Conservation (phyloP, 1,140 invertebrate species). For the Rhynchophorus ferrugineus region DNA sequence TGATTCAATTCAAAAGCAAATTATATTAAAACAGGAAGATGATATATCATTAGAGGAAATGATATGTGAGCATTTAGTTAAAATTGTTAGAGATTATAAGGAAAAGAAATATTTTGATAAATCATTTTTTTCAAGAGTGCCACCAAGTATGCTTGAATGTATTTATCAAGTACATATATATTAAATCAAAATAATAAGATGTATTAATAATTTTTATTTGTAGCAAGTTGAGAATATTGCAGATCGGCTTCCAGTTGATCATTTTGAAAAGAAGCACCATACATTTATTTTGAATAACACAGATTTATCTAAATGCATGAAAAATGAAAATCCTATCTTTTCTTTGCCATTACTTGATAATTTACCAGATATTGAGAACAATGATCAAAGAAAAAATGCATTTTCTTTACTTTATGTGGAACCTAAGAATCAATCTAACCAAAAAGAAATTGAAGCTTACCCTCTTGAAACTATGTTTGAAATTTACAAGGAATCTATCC, state of each 20-base stretch:
- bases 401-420: conserved; percentile 23
- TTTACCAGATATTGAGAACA: conserved; percentile 23
- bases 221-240: conserved; percentile 23
- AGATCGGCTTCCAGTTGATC: conserved; percentile 21
- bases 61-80: conserved; percentile 16
- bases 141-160: conserved; percentile 18
- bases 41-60: conserved; percentile 22
- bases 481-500: conserved; percentile 19
- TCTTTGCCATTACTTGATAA: conserved; percentile 26
- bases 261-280: conserved; percentile 14
- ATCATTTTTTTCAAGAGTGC: conserved; percentile 19
- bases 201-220: background rate
- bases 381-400: conserved; percentile 12
- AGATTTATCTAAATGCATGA: conserved; percentile 8
- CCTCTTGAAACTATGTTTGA: conserved; percentile 26
- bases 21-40: conserved; percentile 13
- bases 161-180: conserved; percentile 14
- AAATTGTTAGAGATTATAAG: conserved; percentile 20
- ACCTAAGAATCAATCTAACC: conserved; percentile 4
- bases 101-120: conserved; percentile 6
- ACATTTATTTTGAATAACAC: background rate
- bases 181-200: background rate
- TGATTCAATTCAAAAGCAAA: conserved; percentile 19
- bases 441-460: conserved; percentile 11
- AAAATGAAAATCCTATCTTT: conserved; percentile 24